Percentiles rank a stretch among this genome's conserved stretches.
Conservation (phyloP, 2,888 invertebrate species). For the Spodoptera picta region DNA sequence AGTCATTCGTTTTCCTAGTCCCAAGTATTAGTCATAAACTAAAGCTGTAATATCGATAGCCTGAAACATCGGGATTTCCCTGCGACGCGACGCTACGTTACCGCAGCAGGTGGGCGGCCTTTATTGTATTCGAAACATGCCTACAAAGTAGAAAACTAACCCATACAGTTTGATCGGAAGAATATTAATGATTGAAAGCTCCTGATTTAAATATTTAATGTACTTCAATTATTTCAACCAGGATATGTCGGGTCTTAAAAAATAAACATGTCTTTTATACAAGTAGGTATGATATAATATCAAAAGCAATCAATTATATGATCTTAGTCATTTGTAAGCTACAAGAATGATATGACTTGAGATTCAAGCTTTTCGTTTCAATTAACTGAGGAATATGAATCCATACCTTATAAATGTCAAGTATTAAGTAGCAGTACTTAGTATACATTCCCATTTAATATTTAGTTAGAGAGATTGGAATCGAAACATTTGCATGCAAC, state of each 20-base stretch:
- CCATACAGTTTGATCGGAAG: background rate
- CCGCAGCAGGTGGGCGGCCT: conserved; percentile 23
- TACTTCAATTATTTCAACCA: background rate
- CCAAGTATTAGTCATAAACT: no score
- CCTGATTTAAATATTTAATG: background rate
- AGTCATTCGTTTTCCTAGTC: no score
- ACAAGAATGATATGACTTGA: no score
- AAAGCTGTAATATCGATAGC: conserved; percentile 5
- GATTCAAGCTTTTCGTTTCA: no score
- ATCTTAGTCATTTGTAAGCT: no score
- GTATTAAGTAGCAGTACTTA: background rate
- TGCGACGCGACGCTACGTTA: background rate
- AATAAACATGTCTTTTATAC: background rate
- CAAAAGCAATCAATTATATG: no score
- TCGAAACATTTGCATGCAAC: conserved; percentile 20
- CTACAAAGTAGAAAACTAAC: conserved; percentile 14
- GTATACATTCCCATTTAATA: background rate
- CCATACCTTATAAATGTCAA: background rate
- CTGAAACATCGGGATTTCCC: conserved; percentile 12
- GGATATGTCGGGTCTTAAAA: background rate
- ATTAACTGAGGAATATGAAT: no score
- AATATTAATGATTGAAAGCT: background rate
- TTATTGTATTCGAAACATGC: conserved; percentile 24
- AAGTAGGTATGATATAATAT: background rate
- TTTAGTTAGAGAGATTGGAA: conserved; percentile 13